Base-by-base conservation (phyloP, 2,113 vertebrate genomes). In the Tor tambroides region DNA sequence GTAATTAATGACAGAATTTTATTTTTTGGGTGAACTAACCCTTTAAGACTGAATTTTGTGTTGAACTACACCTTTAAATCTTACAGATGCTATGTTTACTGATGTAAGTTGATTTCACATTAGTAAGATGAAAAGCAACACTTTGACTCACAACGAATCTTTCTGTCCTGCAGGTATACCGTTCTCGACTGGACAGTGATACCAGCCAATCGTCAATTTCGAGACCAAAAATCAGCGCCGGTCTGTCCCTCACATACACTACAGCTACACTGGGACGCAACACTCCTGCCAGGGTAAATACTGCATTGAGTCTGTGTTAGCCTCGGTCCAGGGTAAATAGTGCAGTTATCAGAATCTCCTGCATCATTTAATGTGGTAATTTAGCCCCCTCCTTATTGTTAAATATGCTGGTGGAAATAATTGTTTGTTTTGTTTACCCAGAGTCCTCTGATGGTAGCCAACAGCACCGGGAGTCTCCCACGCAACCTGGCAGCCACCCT, bases 401-500 rank as follows among this genome's bases (percentile, higher is more conserved):
- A 19, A 65, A 41, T 72, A 41, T 63, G 11, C 23, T 32, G 23
- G 51, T 86, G 78, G 67, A 80, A 89, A 38, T 83, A 38, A 72
- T 63, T 35, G 65, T 43, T 32, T 85, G n/a, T 83, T n/a, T 84
- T 87, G 12, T 75, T 82, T 88, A 26, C 63, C 10, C 95, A 99
- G 98, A 95, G 94, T 23, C 86, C 94, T 49, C 92, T 95, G 30
- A 93, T 96, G 49, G 15, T 88, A 3, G 93, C 94, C 23, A 95
- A 95, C 76, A 95, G 95, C 2, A 96, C 94, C 0, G 95, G 96
- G 89, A 98, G 98, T 89, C 95, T 98, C 69, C 97, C 97, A 59
- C 94, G 96, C 75, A 98, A 95, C 92, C 95, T 99, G 92, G 97
- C 95, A 0, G 95, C 97, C 87, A 98, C 96, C 0, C 94, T 99